These are phyloP conservation scores for Nothobranchius furzeri DNA, from an alignment of 2,113 vertebrate genomes.

Conservation along the genomic window DNA sequence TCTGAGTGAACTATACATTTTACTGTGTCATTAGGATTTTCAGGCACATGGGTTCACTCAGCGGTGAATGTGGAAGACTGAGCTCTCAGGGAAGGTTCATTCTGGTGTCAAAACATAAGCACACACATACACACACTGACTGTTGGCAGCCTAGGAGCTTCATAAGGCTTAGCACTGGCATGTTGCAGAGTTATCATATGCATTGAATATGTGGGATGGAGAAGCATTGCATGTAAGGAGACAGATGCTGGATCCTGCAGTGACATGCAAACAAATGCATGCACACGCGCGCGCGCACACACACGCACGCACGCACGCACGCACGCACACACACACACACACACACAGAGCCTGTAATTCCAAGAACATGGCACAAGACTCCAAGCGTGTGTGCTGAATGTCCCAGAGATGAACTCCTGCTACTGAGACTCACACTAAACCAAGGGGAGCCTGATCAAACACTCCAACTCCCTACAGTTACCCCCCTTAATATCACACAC, in stretches of 20 bases:
- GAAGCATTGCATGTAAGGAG: constrained; percentile 36
- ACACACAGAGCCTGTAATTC: constrained; percentile 18
- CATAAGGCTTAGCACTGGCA: constrained; percentile 34
- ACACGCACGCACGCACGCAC: constrained; percentile 22
- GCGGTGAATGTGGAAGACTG: constrained; percentile 62
- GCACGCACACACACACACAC: constrained; percentile 22
- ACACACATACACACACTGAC: constrained; percentile 12
- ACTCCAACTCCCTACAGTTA: constrained; percentile 61
- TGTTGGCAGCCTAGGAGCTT: constrained; percentile 34
- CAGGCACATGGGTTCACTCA: constrained; percentile 64
- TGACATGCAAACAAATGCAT: constrained; percentile 23
- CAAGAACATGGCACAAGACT: constrained; percentile 49
- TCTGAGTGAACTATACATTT: constrained; percentile 60
- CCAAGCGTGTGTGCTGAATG: constrained; percentile 49
- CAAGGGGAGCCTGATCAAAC: constrained; percentile 69
- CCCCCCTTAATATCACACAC: constrained; percentile 6
- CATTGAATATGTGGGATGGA: constrained; percentile 52
- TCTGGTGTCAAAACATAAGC: constrained; percentile 27
- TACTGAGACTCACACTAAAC: constrained; percentile 61
- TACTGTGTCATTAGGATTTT: constrained; percentile 68
- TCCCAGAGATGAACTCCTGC: constrained; percentile 70
- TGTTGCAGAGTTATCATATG: constrained; percentile 33
- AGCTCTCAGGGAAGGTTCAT: constrained; percentile 19
- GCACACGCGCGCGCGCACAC: constrained; percentile 21
- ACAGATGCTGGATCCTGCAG: constrained; percentile 37